phyloP scores from a whole-genome alignment of 2,888 invertebrate genomes.

The Morpho helenor region DNA sequence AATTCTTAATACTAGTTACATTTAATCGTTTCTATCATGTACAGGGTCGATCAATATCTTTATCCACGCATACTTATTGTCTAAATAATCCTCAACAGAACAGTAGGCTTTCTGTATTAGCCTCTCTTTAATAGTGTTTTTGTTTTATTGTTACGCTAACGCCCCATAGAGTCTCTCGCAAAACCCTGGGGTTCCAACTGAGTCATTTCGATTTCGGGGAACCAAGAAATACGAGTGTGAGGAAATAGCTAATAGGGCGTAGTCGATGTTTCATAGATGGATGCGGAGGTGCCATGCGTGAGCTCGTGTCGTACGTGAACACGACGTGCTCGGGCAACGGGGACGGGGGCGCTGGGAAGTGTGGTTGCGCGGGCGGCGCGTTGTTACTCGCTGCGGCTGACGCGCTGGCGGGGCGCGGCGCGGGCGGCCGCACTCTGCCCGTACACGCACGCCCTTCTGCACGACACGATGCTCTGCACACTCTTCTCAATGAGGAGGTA shows the following conservation, averaged over 20 bases:
- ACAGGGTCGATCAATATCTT: no score
- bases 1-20: no score
- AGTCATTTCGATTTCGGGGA: no score
- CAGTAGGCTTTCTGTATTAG: no score
- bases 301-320: constrained; percentile 74
- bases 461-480: constrained; percentile 77
- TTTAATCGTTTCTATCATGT: no score
- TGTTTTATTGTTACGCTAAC: not conserved
- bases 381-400: constrained; percentile 86
- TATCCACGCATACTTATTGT: no score
- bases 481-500: constrained; percentile 52
- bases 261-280: constrained; percentile 37
- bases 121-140: not conserved
- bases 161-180: no score
- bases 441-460: constrained; percentile 77
- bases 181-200: no score
- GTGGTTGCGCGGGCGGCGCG: constrained; percentile 82
- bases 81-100: no score
- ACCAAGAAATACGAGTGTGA: no score
- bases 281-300: constrained; percentile 81
- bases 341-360: constrained; percentile 26
- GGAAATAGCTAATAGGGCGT: no score
- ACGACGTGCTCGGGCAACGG: constrained; percentile 25
- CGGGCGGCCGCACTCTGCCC: constrained; percentile 83
- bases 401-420: constrained; percentile 85